phyloP scores from a whole-genome alignment of 2,888 invertebrate genomes.

The Conistra vaccinii region DNA sequence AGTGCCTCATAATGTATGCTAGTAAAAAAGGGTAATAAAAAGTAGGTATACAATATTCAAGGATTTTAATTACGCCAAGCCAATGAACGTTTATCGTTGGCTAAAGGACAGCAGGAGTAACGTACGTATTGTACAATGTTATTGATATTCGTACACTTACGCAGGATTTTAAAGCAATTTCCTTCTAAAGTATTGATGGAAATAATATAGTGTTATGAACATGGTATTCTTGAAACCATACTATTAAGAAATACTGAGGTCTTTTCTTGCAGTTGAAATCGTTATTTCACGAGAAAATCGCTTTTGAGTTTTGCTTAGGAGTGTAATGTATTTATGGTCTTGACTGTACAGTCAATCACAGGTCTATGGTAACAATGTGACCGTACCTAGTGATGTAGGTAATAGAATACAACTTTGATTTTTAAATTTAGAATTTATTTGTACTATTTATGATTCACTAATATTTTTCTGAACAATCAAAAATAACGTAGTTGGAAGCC shows the following conservation, averaged over 20 bases:
- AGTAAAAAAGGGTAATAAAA: slow-evolving; percentile 49
- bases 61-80: slow-evolving; percentile 48
- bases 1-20: slow-evolving; percentile 26
- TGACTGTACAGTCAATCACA: neutral
- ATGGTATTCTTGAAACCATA: neutral
- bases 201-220: neutral
- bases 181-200: too few species aligned
- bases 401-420: neutral
- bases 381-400: neutral
- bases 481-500: slow-evolving; percentile 1
- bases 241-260: neutral
- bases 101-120: slow-evolving; percentile 40
- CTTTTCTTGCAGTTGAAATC: neutral
- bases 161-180: too few species aligned
- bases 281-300: neutral
- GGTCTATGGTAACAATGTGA: neutral
- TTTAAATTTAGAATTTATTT: neutral
- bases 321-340: neutral
- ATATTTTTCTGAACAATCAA: neutral
- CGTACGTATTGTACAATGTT: neutral
- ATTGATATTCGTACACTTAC: neutral
- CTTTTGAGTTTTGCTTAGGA: neutral
- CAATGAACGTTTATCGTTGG: slow-evolving; percentile 40
- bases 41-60: slow-evolving; percentile 40
- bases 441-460: neutral